Evolutionary conservation across 37 sponge, comb jelly and placozoan species (phyloP).

Genomic region (Halichondria panicea): DNA sequence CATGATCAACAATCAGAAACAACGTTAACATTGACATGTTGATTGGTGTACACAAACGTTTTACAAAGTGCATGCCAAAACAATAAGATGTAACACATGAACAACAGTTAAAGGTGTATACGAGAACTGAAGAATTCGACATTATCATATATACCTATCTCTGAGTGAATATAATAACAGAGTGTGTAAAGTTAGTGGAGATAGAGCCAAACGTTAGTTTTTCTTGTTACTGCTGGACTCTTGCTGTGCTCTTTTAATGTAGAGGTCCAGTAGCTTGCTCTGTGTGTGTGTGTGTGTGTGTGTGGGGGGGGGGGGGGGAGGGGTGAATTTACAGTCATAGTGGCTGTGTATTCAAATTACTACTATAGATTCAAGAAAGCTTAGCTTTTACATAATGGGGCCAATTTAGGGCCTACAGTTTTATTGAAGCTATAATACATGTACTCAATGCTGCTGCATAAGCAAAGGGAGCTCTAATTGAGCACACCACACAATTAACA

Average conservation of each 20-base stretch:
- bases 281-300: slow-evolving; percentile 4
- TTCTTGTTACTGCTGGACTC: slow-evolving; percentile 10
- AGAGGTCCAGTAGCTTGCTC: slow-evolving; percentile 76
- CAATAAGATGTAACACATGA: background rate
- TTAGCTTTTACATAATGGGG: no score
- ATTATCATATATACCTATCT: no score
- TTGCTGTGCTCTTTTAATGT: slow-evolving; percentile 69
- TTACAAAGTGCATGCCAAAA: background rate
- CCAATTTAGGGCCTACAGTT: no score
- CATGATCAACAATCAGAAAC: no score
- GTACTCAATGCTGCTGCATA: no score
- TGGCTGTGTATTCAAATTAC: background rate
- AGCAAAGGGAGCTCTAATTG: no score
- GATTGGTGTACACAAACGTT: background rate
- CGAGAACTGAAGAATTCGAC: no score
- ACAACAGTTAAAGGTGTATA: background rate
- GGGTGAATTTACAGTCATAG: background rate
- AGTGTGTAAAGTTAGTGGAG: no score
- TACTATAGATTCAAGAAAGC: no score
- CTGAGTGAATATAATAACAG: no score
- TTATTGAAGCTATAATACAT: no score
- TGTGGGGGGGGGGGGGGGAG: background rate
- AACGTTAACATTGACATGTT: background rate
- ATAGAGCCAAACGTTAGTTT: background rate
- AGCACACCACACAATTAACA: no score